These are phyloP conservation scores for Mamestra brassicae DNA, from an alignment of 2,888 invertebrate species.

Conservation along the genomic window DNA sequence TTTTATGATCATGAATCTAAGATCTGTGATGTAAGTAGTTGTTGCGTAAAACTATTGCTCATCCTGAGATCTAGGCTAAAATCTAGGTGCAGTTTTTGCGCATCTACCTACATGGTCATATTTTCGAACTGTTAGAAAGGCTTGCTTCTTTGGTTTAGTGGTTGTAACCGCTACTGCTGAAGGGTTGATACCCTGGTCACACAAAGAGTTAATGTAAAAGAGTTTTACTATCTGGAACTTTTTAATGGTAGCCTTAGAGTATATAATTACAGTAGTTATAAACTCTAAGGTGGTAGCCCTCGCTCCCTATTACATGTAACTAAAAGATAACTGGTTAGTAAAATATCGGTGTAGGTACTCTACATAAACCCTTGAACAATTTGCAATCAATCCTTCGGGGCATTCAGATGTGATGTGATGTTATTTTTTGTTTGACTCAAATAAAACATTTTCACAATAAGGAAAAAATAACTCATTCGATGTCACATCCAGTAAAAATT, in stretches of 20 bases:
- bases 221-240: background rate
- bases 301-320: too few species aligned
- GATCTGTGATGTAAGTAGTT: constrained; percentile 52
- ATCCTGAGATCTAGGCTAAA: constrained; percentile 62
- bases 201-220: background rate
- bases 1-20: constrained; percentile 58
- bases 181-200: background rate
- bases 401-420: too few species aligned
- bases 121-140: background rate
- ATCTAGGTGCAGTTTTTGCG: constrained; percentile 44
- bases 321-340: too few species aligned
- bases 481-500: constrained; percentile 48
- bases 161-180: background rate
- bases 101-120: constrained; percentile 4
- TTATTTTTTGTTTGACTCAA: too few species aligned
- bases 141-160: background rate
- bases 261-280: too few species aligned
- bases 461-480: background rate
- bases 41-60: constrained; percentile 60
- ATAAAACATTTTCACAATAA: too few species aligned
- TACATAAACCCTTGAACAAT: too few species aligned
- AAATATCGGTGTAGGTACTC: too few species aligned
- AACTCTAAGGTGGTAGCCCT: too few species aligned
- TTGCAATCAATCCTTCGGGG: too few species aligned
- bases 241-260: too few species aligned